A percentile compares a stretch with the other conserved stretches of the same genome.
Conservation (phyloP, 2,113 vertebrate species). For the Vidua macroura region DNA sequence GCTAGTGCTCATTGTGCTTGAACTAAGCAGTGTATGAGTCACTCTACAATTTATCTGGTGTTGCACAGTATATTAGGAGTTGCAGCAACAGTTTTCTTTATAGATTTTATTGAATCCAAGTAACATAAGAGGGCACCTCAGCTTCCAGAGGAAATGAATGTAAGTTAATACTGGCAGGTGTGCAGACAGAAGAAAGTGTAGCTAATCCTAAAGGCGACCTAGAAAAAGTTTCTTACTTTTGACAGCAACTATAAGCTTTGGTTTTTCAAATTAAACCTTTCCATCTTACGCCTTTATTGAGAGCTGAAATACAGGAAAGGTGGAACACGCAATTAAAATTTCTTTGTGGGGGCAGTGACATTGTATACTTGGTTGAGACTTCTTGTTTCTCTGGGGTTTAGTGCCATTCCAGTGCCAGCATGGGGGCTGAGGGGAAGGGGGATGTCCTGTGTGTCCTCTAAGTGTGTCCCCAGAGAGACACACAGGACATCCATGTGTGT, state of each 20-base stretch:
- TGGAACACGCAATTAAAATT: not conserved
- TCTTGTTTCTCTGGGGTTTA: not conserved
- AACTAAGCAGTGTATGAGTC: conserved; percentile 36
- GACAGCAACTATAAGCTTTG: not conserved
- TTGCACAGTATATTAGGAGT: not conserved
- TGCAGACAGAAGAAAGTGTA: not conserved
- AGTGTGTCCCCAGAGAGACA: too few relatives aligned
- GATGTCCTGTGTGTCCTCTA: not conserved
- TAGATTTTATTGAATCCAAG: conserved; percentile 27
- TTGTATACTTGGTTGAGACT: not conserved
- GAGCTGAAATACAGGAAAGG: not conserved
- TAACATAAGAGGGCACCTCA: not conserved
- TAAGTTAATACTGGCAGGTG: not conserved
- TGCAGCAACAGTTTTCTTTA: conserved; percentile 3
- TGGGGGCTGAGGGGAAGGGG: not conserved
- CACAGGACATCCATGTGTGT: not conserved
- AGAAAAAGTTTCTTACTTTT: not conserved
- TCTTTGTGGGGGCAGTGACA: not conserved
- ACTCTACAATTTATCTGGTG: not conserved
- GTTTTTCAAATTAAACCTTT: not conserved
- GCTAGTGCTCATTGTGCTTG: not conserved
- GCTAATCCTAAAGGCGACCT: not conserved
- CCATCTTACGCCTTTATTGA: not conserved
- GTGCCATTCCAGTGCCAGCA: not conserved
- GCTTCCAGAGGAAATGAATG: not conserved